Conservation (phyloP, 2,113 vertebrate species). For the Apistogramma diplotaenia region DNA sequence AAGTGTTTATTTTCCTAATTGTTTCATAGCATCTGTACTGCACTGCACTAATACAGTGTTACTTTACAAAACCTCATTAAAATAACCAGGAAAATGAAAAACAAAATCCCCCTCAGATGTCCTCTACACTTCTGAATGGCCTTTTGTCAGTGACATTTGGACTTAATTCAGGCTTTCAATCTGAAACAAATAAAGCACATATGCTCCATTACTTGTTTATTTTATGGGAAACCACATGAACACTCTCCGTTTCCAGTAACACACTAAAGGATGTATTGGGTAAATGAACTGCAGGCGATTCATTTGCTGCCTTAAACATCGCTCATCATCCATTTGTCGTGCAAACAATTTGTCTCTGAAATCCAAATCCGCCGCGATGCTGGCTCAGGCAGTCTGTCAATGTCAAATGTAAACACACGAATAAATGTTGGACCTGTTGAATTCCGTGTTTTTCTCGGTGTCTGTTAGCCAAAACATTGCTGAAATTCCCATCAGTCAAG, state of each 20-base stretch:
- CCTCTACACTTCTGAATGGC: not conserved
- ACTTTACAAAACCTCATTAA: not conserved
- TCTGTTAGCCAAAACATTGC: constrained; percentile 7
- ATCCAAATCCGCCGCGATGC: constrained; percentile 6
- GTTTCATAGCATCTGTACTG: not conserved
- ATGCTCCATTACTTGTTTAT: constrained; percentile 32
- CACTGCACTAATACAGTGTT: not conserved
- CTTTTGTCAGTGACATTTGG: constrained; percentile 8
- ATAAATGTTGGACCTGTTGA: not conserved
- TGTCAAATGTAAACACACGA: constrained; percentile 14
- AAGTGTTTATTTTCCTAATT: not conserved
- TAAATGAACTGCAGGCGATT: constrained; percentile 27
- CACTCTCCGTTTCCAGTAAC: constrained; percentile 41
- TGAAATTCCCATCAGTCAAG: not conserved
- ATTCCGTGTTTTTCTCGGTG: not conserved
- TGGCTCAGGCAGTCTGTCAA: not conserved
- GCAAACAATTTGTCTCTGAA: constrained; percentile 27
- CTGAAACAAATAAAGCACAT: constrained; percentile 38
- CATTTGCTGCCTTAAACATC: constrained; percentile 20
- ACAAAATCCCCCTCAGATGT: not conserved
- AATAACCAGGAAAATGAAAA: constrained; percentile 2
- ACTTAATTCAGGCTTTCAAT: constrained; percentile 3
- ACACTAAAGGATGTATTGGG: constrained; percentile 8
- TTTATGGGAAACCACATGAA: constrained; percentile 49
- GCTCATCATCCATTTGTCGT: constrained; percentile 27